These are phyloP conservation scores for Sussaba pulchella DNA, from an alignment of 2,888 invertebrate species.

Conservation along the genomic window DNA sequence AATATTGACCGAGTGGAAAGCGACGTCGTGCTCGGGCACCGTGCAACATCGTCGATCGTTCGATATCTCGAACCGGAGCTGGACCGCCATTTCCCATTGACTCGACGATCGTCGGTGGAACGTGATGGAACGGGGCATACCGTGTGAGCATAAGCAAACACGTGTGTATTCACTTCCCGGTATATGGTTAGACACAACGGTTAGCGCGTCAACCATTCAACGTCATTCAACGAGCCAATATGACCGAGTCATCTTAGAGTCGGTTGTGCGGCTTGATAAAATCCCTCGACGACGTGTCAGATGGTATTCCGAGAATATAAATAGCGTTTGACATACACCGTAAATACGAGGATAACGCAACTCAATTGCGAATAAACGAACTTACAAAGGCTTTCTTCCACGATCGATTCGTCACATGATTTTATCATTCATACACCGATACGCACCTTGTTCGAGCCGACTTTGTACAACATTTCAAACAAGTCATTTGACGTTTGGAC, in stretches of 20 bases:
- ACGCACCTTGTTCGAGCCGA: no score
- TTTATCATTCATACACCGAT: neutral
- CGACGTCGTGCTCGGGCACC: constrained; percentile 70
- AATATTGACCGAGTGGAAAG: constrained; percentile 33
- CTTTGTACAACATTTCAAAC: no score
- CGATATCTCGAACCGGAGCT: constrained; percentile 69
- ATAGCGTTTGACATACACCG: constrained; percentile 11
- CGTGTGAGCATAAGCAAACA: constrained; percentile 53
- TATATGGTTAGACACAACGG: no score
- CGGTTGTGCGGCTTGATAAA: constrained; percentile 38
- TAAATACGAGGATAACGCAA: neutral
- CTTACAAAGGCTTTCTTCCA: neutral
- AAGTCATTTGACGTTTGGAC: no score
- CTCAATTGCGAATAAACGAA: constrained; percentile 5
- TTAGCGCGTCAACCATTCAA: constrained; percentile 22
- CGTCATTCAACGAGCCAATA: no score
- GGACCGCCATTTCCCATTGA: constrained; percentile 42
- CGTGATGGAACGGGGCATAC: constrained; percentile 29
- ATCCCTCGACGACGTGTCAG: constrained; percentile 46
- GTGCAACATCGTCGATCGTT: constrained; percentile 70
- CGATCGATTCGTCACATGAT: neutral
- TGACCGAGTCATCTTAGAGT: constrained; percentile 31
- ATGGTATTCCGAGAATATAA: constrained; percentile 25
- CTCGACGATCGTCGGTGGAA: constrained; percentile 54
- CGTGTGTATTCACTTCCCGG: no score